These are phyloP conservation scores for Drosophila koepferae DNA, from an alignment of 2,888 invertebrate species.

Conservation along the genomic window DNA sequence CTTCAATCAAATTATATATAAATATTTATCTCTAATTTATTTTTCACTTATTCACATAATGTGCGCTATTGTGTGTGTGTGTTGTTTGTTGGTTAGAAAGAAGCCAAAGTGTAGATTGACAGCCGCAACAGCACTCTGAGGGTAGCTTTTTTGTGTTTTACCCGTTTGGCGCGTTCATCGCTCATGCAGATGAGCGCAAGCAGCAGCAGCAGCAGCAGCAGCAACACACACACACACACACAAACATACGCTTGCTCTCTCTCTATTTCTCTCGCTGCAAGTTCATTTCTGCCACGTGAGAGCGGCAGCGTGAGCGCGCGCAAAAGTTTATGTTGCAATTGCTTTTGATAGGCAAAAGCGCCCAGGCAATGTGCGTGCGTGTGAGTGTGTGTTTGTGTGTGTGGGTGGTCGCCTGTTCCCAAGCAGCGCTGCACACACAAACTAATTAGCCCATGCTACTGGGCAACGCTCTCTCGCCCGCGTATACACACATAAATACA, in stretches of 20 bases:
- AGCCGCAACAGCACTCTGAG: conserved; percentile 77
- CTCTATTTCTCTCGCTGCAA: conserved; percentile 21
- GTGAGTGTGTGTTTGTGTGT: conserved; percentile 17
- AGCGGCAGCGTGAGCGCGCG: conserved; percentile 16
- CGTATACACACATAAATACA: conserved; percentile 72
- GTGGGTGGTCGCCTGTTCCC: conserved; percentile 35
- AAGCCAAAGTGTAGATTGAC: conserved; percentile 86
- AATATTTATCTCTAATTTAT: conserved; percentile 24
- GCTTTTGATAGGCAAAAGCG: conserved; percentile 33
- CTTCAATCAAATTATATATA: conserved; percentile 16
- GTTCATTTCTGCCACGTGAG: conserved; percentile 39
- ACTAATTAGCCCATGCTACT: conserved; percentile 45
- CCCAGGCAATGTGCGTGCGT: conserved; percentile 10
- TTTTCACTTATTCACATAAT: conserved; percentile 29
- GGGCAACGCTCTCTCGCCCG: conserved; percentile 9
- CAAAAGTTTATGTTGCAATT: conserved; percentile 61
- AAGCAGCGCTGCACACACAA: conserved; percentile 33
- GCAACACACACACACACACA: conserved; percentile 13
- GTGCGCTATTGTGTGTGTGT: conserved; percentile 48
- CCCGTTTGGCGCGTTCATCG: conserved; percentile 73
- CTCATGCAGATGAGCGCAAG: conserved; percentile 66
- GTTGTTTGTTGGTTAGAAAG: conserved; percentile 83
- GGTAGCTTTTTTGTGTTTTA: conserved; percentile 83
- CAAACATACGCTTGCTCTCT: not conserved
- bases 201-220: conserved; percentile 12